Evolutionary conservation across 2,888 invertebrate genomes (phyloP).

Genomic region (Ypsolopha scabrella): DNA sequence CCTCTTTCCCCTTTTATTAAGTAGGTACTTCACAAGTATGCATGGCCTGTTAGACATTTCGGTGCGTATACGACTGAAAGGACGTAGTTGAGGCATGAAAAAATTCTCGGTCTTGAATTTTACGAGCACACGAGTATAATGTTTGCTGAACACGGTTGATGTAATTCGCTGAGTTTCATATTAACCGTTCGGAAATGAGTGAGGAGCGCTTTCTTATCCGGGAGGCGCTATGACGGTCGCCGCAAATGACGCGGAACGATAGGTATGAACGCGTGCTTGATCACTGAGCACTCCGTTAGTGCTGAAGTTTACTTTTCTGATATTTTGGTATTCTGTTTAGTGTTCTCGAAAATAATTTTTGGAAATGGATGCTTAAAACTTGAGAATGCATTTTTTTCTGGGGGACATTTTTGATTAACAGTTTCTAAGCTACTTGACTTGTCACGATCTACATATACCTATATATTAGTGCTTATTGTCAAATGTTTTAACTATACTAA

Average conservation of each 20-base stretch:
- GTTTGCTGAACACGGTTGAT: neutral
- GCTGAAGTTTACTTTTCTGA: neutral
- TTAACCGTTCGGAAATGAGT: conserved; percentile 42
- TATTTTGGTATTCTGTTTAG: no score
- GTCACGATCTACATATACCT: no score
- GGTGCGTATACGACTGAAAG: neutral
- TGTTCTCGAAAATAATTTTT: no score
- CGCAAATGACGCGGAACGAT: conserved; percentile 50
- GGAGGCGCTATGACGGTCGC: conserved; percentile 16
- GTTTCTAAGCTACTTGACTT: no score
- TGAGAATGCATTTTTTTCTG: no score
- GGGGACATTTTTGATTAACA: no score
- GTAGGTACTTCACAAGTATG: neutral
- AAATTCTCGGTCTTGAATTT: neutral
- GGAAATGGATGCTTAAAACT: no score
- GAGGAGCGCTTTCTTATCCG: conserved; percentile 29
- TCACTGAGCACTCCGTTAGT: conserved; percentile 24
- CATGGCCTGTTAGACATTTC: neutral
- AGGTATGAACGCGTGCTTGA: conserved; percentile 35
- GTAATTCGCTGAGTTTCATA: conserved; percentile 3
- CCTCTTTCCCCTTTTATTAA: neutral
- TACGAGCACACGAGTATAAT: neutral
- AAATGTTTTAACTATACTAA: no score
- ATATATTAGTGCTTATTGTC: no score
- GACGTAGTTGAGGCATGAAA: neutral